phyloP scores from a whole-genome alignment of 1,140 invertebrate species.

The Hyposmocoma kahamanoa region DNA sequence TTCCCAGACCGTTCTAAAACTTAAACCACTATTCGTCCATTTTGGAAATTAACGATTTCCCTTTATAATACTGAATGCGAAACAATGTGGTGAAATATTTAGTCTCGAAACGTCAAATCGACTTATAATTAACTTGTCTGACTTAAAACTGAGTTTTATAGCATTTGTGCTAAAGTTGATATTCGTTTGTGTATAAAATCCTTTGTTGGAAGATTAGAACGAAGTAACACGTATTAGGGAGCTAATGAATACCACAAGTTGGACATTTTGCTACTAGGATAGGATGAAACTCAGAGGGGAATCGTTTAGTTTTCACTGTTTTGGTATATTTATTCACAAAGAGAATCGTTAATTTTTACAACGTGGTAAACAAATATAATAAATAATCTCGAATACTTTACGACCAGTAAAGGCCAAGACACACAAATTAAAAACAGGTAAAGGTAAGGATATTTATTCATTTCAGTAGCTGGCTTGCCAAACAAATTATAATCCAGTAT shows the following conservation, averaged over 20 bases:
- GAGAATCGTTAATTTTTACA: too few relatives aligned
- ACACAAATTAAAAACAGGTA: too few relatives aligned
- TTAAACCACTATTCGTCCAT: slow-evolving; percentile 27
- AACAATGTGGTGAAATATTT: slow-evolving; percentile 43
- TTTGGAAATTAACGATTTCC: slow-evolving; percentile 47
- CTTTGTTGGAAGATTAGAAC: slow-evolving; percentile 54
- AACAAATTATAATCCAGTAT: too few relatives aligned
- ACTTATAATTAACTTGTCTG: slow-evolving; percentile 24
- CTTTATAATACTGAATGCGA: slow-evolving; percentile 33
- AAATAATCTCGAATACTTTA: too few relatives aligned
- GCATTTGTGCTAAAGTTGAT: slow-evolving; percentile 12
- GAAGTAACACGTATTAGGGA: slow-evolving; percentile 56
- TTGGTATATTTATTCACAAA: too few relatives aligned
- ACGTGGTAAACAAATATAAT: too few relatives aligned
- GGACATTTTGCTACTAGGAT: slow-evolving; percentile 14
- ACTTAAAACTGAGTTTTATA: slow-evolving; percentile 8
- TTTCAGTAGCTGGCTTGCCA: too few relatives aligned
- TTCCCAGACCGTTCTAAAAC: slow-evolving; percentile 16
- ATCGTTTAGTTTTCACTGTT: too few relatives aligned
- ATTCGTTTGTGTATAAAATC: slow-evolving; percentile 11
- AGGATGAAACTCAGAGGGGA: not conserved
- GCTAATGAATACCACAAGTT: slow-evolving; percentile 58
- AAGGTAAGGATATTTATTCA: too few relatives aligned
- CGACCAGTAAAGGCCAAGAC: too few relatives aligned
- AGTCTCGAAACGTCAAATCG: slow-evolving; percentile 34